Evolutionary conservation across 2,113 vertebrate genomes (phyloP).

Genomic region (Halichoeres trimaculatus): DNA sequence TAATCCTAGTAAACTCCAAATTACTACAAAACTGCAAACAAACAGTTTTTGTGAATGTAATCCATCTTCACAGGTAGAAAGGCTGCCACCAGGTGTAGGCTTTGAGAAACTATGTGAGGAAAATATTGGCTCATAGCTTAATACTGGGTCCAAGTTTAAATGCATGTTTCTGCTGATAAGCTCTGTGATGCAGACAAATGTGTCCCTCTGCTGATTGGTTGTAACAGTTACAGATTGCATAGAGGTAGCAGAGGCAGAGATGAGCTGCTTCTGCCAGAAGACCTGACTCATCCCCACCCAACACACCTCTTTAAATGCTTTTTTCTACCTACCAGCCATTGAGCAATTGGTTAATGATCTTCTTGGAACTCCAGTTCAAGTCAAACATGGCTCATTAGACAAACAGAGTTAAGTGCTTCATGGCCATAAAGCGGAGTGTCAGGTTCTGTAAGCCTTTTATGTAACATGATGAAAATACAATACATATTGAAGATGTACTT

Average conservation of each 20-base stretch:
- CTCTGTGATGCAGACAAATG: slow-evolving; percentile 57
- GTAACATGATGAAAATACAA: slow-evolving; percentile 23
- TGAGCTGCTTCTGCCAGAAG: slow-evolving; percentile 5
- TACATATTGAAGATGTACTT: neutral
- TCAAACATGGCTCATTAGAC: slow-evolving; percentile 62
- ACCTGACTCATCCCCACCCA: slow-evolving; percentile 23
- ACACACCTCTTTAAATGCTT: slow-evolving; percentile 5
- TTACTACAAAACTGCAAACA: neutral
- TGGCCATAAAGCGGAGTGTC: slow-evolving; percentile 14
- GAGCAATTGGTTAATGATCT: slow-evolving; percentile 49
- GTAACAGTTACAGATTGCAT: slow-evolving; percentile 63
- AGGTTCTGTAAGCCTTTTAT: slow-evolving; percentile 22
- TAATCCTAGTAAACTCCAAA: neutral
- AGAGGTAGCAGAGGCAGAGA: slow-evolving; percentile 49
- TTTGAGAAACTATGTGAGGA: slow-evolving; percentile 72
- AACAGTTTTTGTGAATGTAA: neutral
- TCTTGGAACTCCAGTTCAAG: slow-evolving; percentile 51
- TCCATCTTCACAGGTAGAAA: neutral
- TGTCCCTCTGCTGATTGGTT: slow-evolving; percentile 65
- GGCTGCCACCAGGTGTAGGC: slow-evolving; percentile 32
- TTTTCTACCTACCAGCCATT: slow-evolving; percentile 25
- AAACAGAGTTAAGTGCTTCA: slow-evolving; percentile 61
- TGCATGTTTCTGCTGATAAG: slow-evolving; percentile 27
- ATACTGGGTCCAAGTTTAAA: slow-evolving; percentile 58
- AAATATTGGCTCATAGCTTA: slow-evolving; percentile 56